Evolutionary conservation across 64 coral and sea anemone species (phyloP).

Genomic region (Astreopora myriophthalma): DNA sequence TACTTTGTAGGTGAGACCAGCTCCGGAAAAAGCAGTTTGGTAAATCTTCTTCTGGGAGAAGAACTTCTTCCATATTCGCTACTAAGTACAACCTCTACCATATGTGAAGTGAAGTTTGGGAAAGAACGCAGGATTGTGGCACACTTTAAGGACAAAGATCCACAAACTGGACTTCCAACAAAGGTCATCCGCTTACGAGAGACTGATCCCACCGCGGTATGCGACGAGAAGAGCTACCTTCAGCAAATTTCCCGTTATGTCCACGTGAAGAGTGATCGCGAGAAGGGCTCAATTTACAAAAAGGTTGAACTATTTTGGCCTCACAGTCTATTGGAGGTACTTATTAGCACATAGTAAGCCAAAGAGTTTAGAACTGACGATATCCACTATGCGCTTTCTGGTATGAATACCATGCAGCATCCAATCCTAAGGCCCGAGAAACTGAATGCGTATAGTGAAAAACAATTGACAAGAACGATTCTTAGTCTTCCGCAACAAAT

Average conservation of each 20-base stretch:
- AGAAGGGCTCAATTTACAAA: constrained; percentile 12
- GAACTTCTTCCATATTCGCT: constrained; percentile 15
- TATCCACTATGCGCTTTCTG: not conserved
- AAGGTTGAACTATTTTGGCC: constrained; percentile 66
- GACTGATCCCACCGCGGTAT: not conserved
- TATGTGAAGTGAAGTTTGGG: constrained; percentile 50
- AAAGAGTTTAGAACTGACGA: not conserved
- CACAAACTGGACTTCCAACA: not conserved
- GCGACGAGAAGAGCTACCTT: not conserved
- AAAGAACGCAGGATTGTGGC: not conserved
- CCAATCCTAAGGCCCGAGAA: too few species aligned
- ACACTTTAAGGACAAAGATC: constrained; percentile 57
- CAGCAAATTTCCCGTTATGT: constrained; percentile 45
- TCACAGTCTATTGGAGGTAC: constrained; percentile 1
- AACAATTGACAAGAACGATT: too few species aligned
- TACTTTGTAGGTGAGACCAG: constrained; percentile 35
- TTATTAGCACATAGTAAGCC: not conserved
- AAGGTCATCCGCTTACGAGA: not conserved
- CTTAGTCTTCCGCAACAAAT: too few species aligned
- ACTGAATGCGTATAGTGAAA: too few species aligned
- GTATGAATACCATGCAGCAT: not conserved
- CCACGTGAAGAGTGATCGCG: constrained; percentile 5
- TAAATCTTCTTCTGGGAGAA: constrained; percentile 54
- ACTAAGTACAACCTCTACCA: constrained; percentile 38
- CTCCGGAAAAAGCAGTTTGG: constrained; percentile 48